Percentiles rank a stretch among this genome's conserved stretches.
These are phyloP conservation scores for Magallana angulata DNA, from an alignment of 1,140 invertebrate species.

Conservation along the genomic window DNA sequence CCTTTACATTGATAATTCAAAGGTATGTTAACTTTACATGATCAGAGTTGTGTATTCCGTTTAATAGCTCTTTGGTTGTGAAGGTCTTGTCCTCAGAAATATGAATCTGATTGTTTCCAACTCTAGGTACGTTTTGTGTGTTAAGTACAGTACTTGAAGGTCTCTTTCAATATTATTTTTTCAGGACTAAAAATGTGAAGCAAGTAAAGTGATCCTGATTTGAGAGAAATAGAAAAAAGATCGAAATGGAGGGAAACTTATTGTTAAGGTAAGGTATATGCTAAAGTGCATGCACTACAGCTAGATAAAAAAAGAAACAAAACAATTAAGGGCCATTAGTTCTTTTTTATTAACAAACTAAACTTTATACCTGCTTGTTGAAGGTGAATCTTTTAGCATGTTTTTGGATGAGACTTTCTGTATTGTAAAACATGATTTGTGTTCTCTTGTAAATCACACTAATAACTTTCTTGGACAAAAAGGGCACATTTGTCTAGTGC, in stretches of 20 bases:
- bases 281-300: no score
- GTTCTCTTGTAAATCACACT: no score
- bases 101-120: constrained; percentile 8
- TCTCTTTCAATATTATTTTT: not conserved
- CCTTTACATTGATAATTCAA: not conserved
- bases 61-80: not conserved
- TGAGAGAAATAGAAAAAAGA: not conserved
- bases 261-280: not conserved
- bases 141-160: not conserved
- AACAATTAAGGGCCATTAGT: no score
- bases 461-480: no score
- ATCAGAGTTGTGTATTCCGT: constrained; percentile 20
- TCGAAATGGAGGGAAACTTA: not conserved
- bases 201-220: not conserved
- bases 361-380: no score
- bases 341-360: no score
- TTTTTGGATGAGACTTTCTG: no score
- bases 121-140: not conserved
- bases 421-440: no score
- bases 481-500: no score
- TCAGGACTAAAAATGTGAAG: not conserved
- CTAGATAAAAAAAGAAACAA: no score
- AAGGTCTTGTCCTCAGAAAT: not conserved
- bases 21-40: constrained; percentile 27
- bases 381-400: no score